A percentile compares a stretch with the other conserved stretches of the same genome.
Conservation (phyloP, 2,113 vertebrate genomes). For the Microcebus jonahi region DNA sequence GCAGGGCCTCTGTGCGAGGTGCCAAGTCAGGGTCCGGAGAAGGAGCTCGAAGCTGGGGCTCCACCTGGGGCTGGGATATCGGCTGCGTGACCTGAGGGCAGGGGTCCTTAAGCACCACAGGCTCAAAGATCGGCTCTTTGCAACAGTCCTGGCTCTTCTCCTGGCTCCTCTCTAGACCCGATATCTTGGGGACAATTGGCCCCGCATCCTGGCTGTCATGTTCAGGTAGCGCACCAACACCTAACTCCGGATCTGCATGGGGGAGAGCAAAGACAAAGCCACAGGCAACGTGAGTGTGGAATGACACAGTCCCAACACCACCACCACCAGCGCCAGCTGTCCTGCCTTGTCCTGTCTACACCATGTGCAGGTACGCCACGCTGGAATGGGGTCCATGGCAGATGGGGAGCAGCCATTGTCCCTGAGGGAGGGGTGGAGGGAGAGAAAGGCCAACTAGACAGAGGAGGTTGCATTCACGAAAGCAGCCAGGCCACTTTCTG, state of each 20-base stretch:
- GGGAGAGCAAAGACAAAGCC: slow-evolving; percentile 50
- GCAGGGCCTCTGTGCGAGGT: slow-evolving; percentile 68
- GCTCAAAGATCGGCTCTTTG: slow-evolving; percentile 87
- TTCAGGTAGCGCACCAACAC: slow-evolving; percentile 88
- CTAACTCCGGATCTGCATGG: slow-evolving; percentile 91
- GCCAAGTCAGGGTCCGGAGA: slow-evolving; percentile 82
- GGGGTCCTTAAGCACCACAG: slow-evolving; percentile 87
- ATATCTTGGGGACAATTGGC: slow-evolving; percentile 93
- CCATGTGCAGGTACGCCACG: rapidly evolving
- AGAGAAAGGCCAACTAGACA: neutral
- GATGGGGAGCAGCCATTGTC: neutral
- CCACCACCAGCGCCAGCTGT: rapidly evolving
- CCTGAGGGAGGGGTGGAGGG: neutral
- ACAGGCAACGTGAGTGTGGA: neutral
- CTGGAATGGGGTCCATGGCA: rapidly evolving
- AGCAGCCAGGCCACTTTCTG: neutral
- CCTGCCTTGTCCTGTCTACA: neutral
- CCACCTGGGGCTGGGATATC: slow-evolving; percentile 73
- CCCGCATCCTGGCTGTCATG: slow-evolving; percentile 93
- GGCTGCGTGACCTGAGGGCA: slow-evolving; percentile 81
- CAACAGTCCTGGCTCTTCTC: slow-evolving; percentile 96
- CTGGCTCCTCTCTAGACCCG: slow-evolving; percentile 98
- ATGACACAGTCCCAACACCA: rapidly evolving
- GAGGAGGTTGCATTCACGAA: neutral
- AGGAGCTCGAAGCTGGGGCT: slow-evolving; percentile 77